Evolutionary conservation across 2,797 vertebrate species (phyloP), one percentile per base, ranked within the genome.

Genomic region (Sylvia borin): DNA sequence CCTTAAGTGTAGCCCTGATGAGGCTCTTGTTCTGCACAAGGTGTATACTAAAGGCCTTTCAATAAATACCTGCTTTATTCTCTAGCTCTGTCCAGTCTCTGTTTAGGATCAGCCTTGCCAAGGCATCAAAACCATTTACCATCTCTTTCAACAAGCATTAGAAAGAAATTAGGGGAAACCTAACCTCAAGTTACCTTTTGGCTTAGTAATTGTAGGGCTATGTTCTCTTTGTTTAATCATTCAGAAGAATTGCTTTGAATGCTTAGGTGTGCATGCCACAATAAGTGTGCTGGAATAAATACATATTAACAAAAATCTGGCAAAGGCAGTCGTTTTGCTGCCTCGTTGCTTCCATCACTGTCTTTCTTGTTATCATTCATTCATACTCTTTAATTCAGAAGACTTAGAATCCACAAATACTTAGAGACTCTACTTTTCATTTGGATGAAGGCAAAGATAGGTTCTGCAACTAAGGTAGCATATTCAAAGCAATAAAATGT

Each of bases 291-390:
- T 83, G 40, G 42, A 75, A 90, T 82, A 93, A 97, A 80, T 53
- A 78, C 66, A 61, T 72, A 22, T 88, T 88, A 66, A 34, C 24
- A 76, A 75, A 91, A 68, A 85, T 70, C 70, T 92, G 73, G 47
- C 43, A 26, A 77, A 73, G 43, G 55, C 34, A 43, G 18, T 10
- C 43, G 62, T 25, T 93, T 94, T 85, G 61, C 43, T 89, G 64
- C n/a, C 83, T 95, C 54, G 34, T 80, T 95, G 79, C 60, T 89
- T 96, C 70, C 55, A 38, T 92, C 71, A 77, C 68, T 19, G 58
- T 82, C 36, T 89, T 88, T 67, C 10, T 62, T 75, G 14, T 88
- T 94, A 89, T 80, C 21, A 36, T 92, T 57, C 53, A 51, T 93
- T 90, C 7, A 72, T 85, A 64, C 40, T 92, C 57, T 65, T 93